phyloP scores from a whole-genome alignment of 2,113 vertebrate species.

The Ochotona princeps region DNA sequence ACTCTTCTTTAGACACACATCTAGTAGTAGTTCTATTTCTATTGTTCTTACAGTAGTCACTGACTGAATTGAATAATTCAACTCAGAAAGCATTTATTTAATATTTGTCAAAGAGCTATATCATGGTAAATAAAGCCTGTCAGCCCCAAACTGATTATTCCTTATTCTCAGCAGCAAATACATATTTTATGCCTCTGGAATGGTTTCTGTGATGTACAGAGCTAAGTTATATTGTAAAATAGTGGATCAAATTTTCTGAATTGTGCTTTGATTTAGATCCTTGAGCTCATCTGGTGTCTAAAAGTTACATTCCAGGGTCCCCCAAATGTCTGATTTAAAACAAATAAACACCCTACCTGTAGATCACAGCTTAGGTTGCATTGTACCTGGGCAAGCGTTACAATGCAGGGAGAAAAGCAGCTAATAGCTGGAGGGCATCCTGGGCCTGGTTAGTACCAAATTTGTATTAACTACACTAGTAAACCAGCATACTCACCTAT shows the following conservation, averaged over 20 bases:
- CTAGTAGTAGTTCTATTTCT: background rate
- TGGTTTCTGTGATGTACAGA: conserved; percentile 29
- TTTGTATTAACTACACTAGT: too few species aligned
- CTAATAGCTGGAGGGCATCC: too few species aligned
- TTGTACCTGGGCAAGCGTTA: too few species aligned
- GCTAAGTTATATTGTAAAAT: background rate
- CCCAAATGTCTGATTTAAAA: conserved; percentile 11
- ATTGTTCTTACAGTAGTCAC: background rate
- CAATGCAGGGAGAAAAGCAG: too few species aligned
- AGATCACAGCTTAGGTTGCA: too few species aligned
- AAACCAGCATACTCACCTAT: too few species aligned
- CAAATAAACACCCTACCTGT: background rate
- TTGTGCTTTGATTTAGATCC: background rate
- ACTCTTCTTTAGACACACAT: too few species aligned
- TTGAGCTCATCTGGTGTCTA: background rate
- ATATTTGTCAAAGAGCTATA: background rate
- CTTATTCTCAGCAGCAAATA: background rate
- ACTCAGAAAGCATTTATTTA: background rate
- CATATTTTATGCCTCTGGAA: conserved; percentile 22
- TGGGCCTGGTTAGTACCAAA: too few species aligned
- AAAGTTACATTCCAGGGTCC: background rate
- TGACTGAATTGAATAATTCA: background rate
- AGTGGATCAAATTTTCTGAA: background rate
- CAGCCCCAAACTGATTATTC: background rate
- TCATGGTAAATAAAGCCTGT: background rate